Percentiles rank a stretch among this genome's conserved stretches.
Conservation (phyloP, 2,888 invertebrate species). For the Heteromurus nitidus region DNA sequence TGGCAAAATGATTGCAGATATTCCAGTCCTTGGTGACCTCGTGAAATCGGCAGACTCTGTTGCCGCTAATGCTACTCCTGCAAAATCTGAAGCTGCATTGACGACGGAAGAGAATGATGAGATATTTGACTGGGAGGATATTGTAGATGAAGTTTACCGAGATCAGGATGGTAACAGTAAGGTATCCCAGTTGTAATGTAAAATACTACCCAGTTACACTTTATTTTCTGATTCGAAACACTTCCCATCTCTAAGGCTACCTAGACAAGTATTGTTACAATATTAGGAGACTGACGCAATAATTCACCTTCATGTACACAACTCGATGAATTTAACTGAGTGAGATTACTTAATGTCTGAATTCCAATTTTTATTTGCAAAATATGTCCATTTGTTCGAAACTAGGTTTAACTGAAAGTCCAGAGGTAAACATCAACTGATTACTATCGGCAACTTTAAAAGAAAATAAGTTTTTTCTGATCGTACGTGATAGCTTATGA, state of each 20-base stretch:
- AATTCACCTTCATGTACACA: conserved; percentile 41
- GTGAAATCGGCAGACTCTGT: not conserved
- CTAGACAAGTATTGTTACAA: conserved; percentile 30
- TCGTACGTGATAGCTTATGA: too few relatives aligned
- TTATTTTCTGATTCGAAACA: not conserved
- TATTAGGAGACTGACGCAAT: conserved; percentile 63
- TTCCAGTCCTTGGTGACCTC: not conserved
- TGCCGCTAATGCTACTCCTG: not conserved
- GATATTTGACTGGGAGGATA: conserved; percentile 54
- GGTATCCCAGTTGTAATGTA: not conserved
- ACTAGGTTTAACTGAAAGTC: not conserved
- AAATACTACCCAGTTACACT: not conserved
- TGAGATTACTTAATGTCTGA: conserved; percentile 64
- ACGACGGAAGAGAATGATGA: conserved; percentile 15
- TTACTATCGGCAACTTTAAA: too few relatives aligned
- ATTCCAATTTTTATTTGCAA: conserved; percentile 20
- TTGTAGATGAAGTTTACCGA: conserved; percentile 54
- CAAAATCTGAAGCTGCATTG: not conserved
- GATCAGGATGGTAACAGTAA: conserved; percentile 15
- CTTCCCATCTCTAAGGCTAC: not conserved
- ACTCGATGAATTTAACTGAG: conserved; percentile 47
- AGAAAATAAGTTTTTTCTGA: too few relatives aligned
- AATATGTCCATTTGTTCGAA: not conserved
- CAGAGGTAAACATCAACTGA: not conserved
- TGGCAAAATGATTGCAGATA: not conserved